A percentile compares a stretch with the other conserved stretches of the same genome.
These are phyloP conservation scores for Rafetus swinhoei DNA, from an alignment of 2,113 vertebrate genomes.

Conservation along the genomic window DNA sequence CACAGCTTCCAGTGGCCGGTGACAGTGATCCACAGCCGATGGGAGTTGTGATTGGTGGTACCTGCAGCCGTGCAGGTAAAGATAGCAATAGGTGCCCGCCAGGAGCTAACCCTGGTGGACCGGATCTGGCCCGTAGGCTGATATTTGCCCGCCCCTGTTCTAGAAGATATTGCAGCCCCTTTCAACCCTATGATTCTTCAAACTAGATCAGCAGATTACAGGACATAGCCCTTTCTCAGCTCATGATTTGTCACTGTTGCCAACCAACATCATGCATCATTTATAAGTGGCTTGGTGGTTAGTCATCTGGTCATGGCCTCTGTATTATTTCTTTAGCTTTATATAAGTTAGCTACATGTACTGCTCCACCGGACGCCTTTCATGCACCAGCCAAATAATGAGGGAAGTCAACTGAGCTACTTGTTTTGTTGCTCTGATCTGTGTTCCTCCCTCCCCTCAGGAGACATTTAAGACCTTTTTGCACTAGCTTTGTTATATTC, in stretches of 20 bases:
- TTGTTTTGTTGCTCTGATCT: neutral
- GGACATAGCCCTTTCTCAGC: neutral
- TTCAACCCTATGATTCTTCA: neutral
- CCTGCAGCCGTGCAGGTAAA: too few relatives aligned
- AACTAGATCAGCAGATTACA: neutral
- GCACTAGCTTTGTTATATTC: neutral
- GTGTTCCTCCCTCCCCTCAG: neutral
- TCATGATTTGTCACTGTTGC: neutral
- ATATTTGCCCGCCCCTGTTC: too few relatives aligned
- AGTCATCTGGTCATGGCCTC: neutral
- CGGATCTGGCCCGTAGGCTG: too few relatives aligned
- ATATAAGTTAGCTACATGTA: neutral
- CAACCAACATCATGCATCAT: neutral
- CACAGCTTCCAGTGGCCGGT: too few relatives aligned
- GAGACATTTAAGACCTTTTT: neutral
- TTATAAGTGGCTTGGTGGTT: neutral
- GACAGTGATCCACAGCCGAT: too few relatives aligned
- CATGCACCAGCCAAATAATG: neutral
- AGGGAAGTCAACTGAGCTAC: neutral
- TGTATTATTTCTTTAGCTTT: neutral
- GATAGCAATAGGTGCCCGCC: too few relatives aligned
- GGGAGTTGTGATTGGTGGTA: too few relatives aligned
- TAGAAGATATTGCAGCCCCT: neutral
- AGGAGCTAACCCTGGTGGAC: too few relatives aligned
- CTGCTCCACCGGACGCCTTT: neutral